Evolutionary conservation across 2,888 invertebrate species (phyloP), one percentile per base, ranked within the genome.

Genomic region (Colletes collaris): DNA sequence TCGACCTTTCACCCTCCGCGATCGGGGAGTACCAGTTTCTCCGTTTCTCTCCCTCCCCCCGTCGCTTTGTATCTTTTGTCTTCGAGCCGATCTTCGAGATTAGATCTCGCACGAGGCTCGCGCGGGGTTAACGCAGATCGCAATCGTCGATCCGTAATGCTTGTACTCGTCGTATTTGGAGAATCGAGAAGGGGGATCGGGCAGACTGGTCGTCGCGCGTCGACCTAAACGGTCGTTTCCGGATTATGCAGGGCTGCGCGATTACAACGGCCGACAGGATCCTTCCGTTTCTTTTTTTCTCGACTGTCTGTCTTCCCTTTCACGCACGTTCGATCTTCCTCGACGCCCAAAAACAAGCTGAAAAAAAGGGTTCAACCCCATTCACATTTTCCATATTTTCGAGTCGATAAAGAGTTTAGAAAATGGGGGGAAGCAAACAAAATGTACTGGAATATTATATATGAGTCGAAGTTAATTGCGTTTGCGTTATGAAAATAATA

Each of bases 141-240:
- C 72, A 89, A 91, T 91, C 91, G 75, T 50, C 82, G 85, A 89
- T 89, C 80, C 83, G 86, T 89, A 91, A 89, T 86, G 85, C 84
- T 55, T 70, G 76, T 86, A 84, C 83, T 84, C 82, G 81, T 81
- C 81, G 85, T 83, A 84, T 86, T 85, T 82, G 80, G 68, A 82
- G 86, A 16, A 89, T 85, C 82, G 82, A 81, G 75, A 62, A 66
- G 76, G 76, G 76, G 81, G 76, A 35, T 73, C 71, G 63, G 64
- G 67, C 52, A 67, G 79, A 78, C 72, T 78, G 70, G 82, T 79
- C 55, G 71, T 67, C 81, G 77, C 56, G 65, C 70, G 68, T 50
- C 75, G 69, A 68, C 62, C 80, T 79, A 85, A 88, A 90, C 89
- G 87, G 87, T 84, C 86, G 83, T 89, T 91, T 90, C 88, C 89